A percentile compares a stretch with the other conserved stretches of the same genome.
Conservation (phyloP, 1,140 invertebrate species). For the Augochlora pura region DNA sequence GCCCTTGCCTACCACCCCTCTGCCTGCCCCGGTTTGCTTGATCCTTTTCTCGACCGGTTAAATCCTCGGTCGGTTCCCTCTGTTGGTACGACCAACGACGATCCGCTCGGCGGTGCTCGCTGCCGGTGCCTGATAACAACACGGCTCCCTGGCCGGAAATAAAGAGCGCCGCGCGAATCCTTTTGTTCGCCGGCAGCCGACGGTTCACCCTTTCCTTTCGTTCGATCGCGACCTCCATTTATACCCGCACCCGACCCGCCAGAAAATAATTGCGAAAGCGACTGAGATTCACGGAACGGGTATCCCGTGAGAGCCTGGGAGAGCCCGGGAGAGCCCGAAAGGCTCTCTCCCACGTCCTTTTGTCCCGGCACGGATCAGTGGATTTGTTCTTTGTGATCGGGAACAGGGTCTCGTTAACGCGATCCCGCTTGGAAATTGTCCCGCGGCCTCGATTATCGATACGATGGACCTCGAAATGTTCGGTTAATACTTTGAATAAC, state of each 20-base stretch:
- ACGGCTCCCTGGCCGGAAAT: constrained; percentile 26
- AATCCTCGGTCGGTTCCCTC: neutral
- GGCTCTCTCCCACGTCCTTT: neutral
- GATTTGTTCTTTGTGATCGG: constrained; percentile 5
- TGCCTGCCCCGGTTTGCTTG: neutral
- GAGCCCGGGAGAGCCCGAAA: neutral
- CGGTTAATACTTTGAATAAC: too few species aligned
- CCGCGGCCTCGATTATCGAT: neutral
- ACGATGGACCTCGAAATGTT: neutral
- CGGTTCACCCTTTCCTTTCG: constrained; percentile 37
- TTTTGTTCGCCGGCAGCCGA: constrained; percentile 35
- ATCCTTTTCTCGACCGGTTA: constrained; percentile 10
- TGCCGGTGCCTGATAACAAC: constrained; percentile 42
- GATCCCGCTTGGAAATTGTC: neutral
- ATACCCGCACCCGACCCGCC: constrained; percentile 4
- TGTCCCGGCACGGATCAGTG: neutral
- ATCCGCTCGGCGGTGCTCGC: constrained; percentile 2
- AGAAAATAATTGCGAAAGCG: constrained; percentile 56
- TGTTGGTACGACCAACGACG: constrained; percentile 6
- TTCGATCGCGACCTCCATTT: constrained; percentile 53
- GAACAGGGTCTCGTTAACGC: constrained; percentile 2
- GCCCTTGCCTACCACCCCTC: neutral
- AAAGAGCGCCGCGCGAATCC: constrained; percentile 30
- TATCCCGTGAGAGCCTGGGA: neutral
- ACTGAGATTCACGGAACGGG: constrained; percentile 29